Evolutionary conservation across 1,140 invertebrate species (phyloP).

Genomic region (Matsumurasca onukii): DNA sequence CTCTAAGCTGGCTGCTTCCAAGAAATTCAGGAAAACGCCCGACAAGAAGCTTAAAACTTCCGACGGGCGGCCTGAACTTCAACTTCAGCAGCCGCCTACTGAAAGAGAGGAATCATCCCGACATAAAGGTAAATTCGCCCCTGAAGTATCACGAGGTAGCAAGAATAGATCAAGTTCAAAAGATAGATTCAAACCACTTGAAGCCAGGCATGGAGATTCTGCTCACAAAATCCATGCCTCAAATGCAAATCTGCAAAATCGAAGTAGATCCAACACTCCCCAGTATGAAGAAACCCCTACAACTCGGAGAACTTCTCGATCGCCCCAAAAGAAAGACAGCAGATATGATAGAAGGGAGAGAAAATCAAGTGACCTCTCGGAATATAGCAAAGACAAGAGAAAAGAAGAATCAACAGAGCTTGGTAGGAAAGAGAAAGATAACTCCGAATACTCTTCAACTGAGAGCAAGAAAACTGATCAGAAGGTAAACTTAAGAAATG

Average conservation of each 20-base stretch:
- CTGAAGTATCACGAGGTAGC: slow-evolving; percentile 34
- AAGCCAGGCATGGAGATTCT: slow-evolving; percentile 61
- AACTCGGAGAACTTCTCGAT: slow-evolving; percentile 5
- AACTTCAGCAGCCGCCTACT: slow-evolving; percentile 69
- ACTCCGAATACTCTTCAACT: slow-evolving; percentile 55
- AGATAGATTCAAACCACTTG: slow-evolving; percentile 64
- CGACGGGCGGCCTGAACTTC: slow-evolving; percentile 73
- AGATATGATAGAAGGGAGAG: slow-evolving; percentile 43
- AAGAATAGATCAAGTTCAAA: slow-evolving; percentile 46
- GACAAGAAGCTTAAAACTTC: slow-evolving; percentile 86
- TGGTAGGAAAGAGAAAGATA: slow-evolving; percentile 41
- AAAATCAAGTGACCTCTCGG: slow-evolving; percentile 43
- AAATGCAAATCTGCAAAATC: slow-evolving; percentile 50
- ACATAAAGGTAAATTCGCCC: slow-evolving; percentile 47
- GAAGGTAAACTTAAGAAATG: slow-evolving; percentile 47
- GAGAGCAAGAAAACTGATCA: slow-evolving; percentile 70
- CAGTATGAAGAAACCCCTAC: slow-evolving; percentile 31
- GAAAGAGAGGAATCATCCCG: slow-evolving; percentile 70
- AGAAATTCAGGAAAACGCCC: slow-evolving; percentile 65
- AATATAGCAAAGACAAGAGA: slow-evolving; percentile 31
- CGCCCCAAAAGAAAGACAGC: slow-evolving; percentile 27
- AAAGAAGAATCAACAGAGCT: not conserved
- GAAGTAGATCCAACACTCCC: slow-evolving; percentile 46
- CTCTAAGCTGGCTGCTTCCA: slow-evolving; percentile 51
- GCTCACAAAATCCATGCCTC: slow-evolving; percentile 45